Base-by-base conservation (phyloP, 2,797 vertebrate genomes). In the Propithecus perrieri region DNA sequence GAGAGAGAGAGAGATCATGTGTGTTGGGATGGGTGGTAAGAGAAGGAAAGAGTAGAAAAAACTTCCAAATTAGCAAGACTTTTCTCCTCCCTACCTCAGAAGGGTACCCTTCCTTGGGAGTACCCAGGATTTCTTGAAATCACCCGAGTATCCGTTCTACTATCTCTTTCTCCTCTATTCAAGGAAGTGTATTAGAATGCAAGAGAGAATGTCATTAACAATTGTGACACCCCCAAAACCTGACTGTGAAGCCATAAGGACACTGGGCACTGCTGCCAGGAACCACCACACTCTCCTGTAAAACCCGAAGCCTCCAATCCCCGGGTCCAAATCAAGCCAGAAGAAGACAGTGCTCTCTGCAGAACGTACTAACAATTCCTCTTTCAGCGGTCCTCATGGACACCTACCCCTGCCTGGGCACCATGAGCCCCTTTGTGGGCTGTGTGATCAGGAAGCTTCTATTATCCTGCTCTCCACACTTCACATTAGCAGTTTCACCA, bases 401-500 rank as follows among this genome's bases (percentile, higher is more conserved):
- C 10, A 30, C 30, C 53, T 28, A 2, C n/a, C 20, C 15, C 28
- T 15, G 48, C 26, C 15, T 24, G 2, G 48, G n/a, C 3, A 38
- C 74, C 38, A 5, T 10, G 80, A 63, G 33, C 28, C 22, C 48
- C n/a, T 30, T 38, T 24, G 2, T 59, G 46, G 43, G 15, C 33
- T 38, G 20, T 0, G 4, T 50, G 33, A 72, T 17, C n/a, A 24
- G 46, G 59, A 81, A 61, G 50, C 33, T 8, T 53, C 50, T 61
- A 75, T 24, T 17, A 17, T 17, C 7, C 26, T 0, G 0, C 0
- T 72, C 33, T 71, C 41, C 26, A 17, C 0, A 0, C 53, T 75
- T 80, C 46, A 50, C 30, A 26, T 86, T 72, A 72, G 69, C 61
- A 85, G 22, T 48, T 94, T 55, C 28, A 57, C 46, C 28, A 80